Conservation (phyloP, 2,888 invertebrate species). For the Folsomia candida region DNA sequence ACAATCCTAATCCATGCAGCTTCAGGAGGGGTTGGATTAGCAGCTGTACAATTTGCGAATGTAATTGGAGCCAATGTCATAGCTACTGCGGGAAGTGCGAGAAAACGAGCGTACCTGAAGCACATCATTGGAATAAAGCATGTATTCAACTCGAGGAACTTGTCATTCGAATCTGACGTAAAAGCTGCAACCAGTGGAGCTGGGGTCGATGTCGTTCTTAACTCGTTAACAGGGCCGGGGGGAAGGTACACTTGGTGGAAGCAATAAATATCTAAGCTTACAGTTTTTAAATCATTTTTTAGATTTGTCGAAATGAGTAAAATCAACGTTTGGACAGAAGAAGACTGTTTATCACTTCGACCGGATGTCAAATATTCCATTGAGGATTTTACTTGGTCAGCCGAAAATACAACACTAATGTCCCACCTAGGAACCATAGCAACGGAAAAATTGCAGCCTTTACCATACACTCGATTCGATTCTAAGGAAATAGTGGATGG, state of each 20-base stretch:
- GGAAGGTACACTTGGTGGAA: neutral
- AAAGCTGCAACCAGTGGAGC: no score
- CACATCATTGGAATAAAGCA: no score
- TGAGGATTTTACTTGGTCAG: slow-evolving; percentile 3
- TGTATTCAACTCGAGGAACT: no score
- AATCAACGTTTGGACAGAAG: slow-evolving; percentile 3
- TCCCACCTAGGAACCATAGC: neutral
- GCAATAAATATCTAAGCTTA: slow-evolving; percentile 8
- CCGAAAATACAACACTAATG: no score
- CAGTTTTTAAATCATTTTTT: no score
- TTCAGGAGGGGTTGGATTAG: no score
- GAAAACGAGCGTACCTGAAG: no score
- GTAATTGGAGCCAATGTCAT: no score
- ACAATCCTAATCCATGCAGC: slow-evolving; percentile 10
- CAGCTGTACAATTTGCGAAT: no score
- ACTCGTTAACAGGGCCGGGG: slow-evolving; percentile 6
- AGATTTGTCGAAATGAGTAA: no score
- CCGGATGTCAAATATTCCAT: slow-evolving; percentile 4
- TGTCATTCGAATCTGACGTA: no score
- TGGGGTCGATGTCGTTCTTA: slow-evolving; percentile 4
- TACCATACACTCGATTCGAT: slow-evolving; percentile 20
- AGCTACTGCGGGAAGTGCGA: no score
- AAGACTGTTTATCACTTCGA: neutral
- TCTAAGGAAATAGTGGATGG: neutral
- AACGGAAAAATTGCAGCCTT: neutral